phyloP scores from a whole-genome alignment of 2,113 vertebrate genomes.

The Ondatra zibethicus region DNA sequence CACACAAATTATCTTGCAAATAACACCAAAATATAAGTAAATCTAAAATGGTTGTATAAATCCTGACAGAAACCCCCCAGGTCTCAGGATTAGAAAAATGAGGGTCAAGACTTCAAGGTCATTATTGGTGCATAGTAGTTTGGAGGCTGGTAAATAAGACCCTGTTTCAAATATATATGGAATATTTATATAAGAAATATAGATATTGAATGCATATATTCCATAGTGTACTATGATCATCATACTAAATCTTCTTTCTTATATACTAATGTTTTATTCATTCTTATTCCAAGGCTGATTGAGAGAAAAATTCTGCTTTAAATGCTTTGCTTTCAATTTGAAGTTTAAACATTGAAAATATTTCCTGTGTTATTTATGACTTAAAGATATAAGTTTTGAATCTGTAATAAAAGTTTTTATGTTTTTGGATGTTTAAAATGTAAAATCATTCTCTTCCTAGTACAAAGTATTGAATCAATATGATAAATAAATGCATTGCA shows the following conservation, averaged over 20 bases:
- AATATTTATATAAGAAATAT: too few species aligned
- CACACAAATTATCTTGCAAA: neutral
- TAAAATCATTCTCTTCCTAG: neutral
- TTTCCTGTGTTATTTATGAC: neutral
- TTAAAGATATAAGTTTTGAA: neutral
- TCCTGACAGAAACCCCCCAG: neutral
- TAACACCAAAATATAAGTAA: neutral
- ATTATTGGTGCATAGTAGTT: neutral
- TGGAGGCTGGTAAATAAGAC: neutral
- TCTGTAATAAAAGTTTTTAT: neutral
- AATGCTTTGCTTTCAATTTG: neutral
- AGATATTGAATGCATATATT: neutral
- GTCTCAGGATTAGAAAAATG: neutral
- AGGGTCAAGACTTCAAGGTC: neutral
- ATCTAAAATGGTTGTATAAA: neutral
- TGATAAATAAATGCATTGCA: neutral
- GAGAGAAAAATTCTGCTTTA: neutral
- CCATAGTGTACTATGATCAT: neutral
- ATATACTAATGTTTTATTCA: neutral
- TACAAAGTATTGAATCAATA: slow-evolving; percentile 32
- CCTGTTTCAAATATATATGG: neutral
- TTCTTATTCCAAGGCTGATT: neutral
- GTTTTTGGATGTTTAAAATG: neutral
- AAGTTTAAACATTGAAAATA: neutral
- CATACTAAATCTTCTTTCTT: neutral